phyloP scores from a whole-genome alignment of 2,888 invertebrate genomes.

The Zeuzera pyrina region DNA sequence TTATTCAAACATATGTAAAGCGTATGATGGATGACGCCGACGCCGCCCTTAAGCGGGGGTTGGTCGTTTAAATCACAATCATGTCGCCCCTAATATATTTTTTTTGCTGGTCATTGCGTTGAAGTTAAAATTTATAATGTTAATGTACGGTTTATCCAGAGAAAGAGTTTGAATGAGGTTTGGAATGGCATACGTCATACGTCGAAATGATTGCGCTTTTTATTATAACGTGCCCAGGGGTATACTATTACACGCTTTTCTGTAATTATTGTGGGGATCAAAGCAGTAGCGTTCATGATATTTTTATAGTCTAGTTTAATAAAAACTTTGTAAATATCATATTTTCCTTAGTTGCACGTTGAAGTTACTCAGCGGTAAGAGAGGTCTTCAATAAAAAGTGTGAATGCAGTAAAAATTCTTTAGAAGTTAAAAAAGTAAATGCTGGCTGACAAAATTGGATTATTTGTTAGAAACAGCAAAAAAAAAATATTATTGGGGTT shows the following conservation, averaged over 20 bases:
- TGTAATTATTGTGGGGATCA: constrained; percentile 3
- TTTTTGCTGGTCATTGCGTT: constrained; percentile 64
- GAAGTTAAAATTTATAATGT: constrained; percentile 62
- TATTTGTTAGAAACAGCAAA: no score
- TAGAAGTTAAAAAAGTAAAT: no score
- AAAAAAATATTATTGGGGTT: no score
- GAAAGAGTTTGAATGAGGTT: constrained; percentile 60
- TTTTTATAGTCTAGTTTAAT: no score
- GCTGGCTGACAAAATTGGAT: no score
- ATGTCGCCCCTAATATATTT: constrained; percentile 51
- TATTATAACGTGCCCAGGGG: constrained; percentile 45
- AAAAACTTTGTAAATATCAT: no score
- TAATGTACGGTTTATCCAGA: constrained; percentile 41
- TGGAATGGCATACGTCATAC: constrained; percentile 60
- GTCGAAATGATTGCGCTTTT: constrained; percentile 59
- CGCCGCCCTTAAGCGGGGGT: constrained; percentile 52
- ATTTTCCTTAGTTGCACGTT: no score
- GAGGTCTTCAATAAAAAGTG: no score
- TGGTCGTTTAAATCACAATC: constrained; percentile 68
- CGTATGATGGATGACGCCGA: constrained; percentile 69
- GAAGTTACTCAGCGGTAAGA: no score
- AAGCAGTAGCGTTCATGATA: no score
- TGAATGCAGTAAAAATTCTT: no score
- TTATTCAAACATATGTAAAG: constrained; percentile 75
- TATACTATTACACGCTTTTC: constrained; percentile 36